phyloP scores from a whole-genome alignment of 2,113 vertebrate genomes.

The Microcebus jonahi region DNA sequence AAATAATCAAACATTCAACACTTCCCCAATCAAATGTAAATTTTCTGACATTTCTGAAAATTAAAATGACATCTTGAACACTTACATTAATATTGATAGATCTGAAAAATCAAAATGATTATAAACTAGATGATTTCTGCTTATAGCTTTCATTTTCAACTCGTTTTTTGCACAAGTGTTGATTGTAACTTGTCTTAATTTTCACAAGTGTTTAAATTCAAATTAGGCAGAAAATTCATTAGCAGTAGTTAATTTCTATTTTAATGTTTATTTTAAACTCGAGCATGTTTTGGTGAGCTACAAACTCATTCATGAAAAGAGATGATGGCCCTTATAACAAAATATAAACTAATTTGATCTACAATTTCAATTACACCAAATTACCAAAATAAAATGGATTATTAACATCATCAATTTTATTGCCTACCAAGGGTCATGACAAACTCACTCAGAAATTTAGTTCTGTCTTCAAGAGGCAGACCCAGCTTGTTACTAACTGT shows the following conservation, averaged over 20 bases:
- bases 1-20: constrained; percentile 51
- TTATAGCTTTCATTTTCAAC: constrained; percentile 47
- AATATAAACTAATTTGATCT: constrained; percentile 36
- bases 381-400: constrained; percentile 47
- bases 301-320: constrained; percentile 19
- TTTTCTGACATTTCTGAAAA: constrained; percentile 46
- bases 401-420: not conserved
- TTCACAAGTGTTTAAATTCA: constrained; percentile 46
- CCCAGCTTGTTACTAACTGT: not conserved
- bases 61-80: constrained; percentile 25
- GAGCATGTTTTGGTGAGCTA: not conserved
- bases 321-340: not conserved
- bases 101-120: constrained; percentile 42
- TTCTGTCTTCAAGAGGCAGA: not conserved
- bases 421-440: not conserved
- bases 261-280: constrained; percentile 57
- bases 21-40: constrained; percentile 42
- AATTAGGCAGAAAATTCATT: constrained; percentile 44
- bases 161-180: constrained; percentile 49
- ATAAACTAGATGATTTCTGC: constrained; percentile 46
- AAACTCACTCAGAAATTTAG: not conserved
- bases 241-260: constrained; percentile 32
- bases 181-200: constrained; percentile 45
- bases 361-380: constrained; percentile 38
- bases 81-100: constrained; percentile 49